phyloP scores from a whole-genome alignment of 1,140 invertebrate genomes.

The Aphis gossypii region DNA sequence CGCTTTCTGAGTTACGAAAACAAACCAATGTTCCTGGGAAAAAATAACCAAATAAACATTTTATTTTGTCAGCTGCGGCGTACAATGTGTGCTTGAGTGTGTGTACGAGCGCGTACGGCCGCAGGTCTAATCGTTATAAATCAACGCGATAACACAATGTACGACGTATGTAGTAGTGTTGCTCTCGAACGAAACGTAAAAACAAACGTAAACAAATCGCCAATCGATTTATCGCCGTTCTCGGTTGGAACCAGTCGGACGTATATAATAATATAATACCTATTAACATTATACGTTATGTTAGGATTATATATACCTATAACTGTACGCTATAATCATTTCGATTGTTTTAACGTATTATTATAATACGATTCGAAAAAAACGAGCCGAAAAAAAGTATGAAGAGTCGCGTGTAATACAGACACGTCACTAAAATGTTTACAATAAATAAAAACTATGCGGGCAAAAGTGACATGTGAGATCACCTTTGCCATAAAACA shows the following conservation, averaged over 20 bases:
- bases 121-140: neutral
- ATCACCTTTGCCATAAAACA: neutral
- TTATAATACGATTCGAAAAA: neutral
- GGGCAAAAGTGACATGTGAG: neutral
- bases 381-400: neutral
- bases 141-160: neutral
- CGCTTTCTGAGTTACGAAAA: slow-evolving; percentile 1
- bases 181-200: neutral
- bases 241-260: neutral
- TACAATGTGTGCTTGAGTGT: neutral
- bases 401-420: neutral
- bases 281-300: neutral
- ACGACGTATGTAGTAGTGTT: neutral
- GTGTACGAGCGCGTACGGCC: neutral
- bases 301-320: neutral
- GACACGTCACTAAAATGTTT: neutral
- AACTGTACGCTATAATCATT: neutral
- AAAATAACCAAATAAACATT: slow-evolving; percentile 17
- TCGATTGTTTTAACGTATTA: neutral
- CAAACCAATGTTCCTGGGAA: neutral
- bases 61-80: slow-evolving; percentile 6
- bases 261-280: neutral
- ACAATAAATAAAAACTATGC: neutral
- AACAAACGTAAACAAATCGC: neutral
- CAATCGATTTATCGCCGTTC: neutral